Evolutionary conservation across 2,888 invertebrate species (phyloP).

Genomic region (Cantharis nigra): DNA sequence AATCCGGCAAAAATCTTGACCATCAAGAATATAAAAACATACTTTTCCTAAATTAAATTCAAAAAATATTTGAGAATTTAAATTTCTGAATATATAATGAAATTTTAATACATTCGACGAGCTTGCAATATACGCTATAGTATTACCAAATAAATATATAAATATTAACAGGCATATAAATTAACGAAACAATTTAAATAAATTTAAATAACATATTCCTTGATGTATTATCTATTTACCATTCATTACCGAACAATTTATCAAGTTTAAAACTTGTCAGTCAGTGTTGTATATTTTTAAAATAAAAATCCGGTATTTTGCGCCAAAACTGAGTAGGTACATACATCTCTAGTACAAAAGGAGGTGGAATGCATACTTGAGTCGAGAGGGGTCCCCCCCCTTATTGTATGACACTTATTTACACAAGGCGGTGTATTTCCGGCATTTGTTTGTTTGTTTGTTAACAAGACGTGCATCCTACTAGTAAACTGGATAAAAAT

Average conservation of each 20-base stretch:
- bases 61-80: not conserved
- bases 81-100: not conserved
- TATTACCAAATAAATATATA: not conserved
- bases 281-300: not conserved
- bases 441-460: not conserved
- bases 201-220: not conserved
- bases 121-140: not conserved
- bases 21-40: not conserved
- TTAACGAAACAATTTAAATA: not conserved
- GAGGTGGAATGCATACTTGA: not conserved
- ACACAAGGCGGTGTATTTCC: not conserved
- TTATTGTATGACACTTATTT: not conserved
- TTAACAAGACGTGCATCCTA: not conserved
- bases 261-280: not conserved
- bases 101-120: not conserved
- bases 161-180: slow-evolving; percentile 3
- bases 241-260: not conserved
- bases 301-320: not conserved
- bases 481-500: not conserved
- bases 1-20: not conserved
- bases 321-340: too few species aligned
- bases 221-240: slow-evolving; percentile 1
- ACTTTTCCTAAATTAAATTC: not conserved
- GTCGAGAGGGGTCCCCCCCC: not conserved
- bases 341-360: not conserved